Evolutionary conservation across 2,113 vertebrate species (phyloP), one percentile per base, ranked within the genome.

Genomic region (Anolis sagrei): DNA sequence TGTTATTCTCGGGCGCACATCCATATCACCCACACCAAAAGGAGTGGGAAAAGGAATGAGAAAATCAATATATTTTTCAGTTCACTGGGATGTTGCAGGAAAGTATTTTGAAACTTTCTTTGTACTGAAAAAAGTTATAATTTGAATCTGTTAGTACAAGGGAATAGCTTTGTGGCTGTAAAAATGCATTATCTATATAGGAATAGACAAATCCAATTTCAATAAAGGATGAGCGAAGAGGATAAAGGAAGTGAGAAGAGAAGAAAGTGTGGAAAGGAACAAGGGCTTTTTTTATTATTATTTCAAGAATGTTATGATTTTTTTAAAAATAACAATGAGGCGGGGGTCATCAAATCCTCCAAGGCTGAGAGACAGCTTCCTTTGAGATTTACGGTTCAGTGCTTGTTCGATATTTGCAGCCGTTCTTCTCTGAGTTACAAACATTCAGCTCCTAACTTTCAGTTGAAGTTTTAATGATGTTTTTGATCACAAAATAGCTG

Each of bases 391-490:
- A 73, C n/a, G 54, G 68, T 74, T 86, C 69, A 51, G 36, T 32
- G 54, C 58, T 62, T 49, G 77, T n/a, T 74, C 58, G 25, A 62
- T 80, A 80, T 74, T 81, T 75, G 16, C 77, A 74, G 70, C 23
- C 78, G 51, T 58, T 58, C 69, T 29, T 80, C 70, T 51, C 84
- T 36, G 84, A 49, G 58, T 66, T 81, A 21, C 72, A 86, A 49
- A 75, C 70, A 66, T 74, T 74, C 77, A 51, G 32, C 32, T 75
- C 32, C 77, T 39, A 44, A 81, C 78, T 86, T 34, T n/a, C 14
- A 39, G 51, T 80, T 81, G 78, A 86, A 81, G 78, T 81, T 80
- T 86, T 86, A 81, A 86, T 75, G 84, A 64, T 86, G 69, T 74
- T 73, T 66, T 86, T 86, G 76, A 73, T 73, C 66, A 79, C 84